phyloP scores from a whole-genome alignment of 2,888 invertebrate genomes.

The Acronicta leporina region DNA sequence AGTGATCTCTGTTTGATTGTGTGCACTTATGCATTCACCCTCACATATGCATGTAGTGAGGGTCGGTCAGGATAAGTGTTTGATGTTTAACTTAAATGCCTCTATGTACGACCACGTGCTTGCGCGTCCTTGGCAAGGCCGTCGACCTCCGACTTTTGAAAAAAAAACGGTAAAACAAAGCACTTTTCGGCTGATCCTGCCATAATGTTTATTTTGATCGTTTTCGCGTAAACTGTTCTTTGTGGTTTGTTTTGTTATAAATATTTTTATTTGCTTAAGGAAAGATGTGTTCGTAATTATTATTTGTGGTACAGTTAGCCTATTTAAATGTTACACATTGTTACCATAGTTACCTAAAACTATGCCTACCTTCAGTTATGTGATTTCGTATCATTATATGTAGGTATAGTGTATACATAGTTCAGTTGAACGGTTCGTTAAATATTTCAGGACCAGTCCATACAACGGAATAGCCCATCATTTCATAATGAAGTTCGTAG shows the following conservation, averaged over 20 bases:
- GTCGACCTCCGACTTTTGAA: slow-evolving; percentile 76
- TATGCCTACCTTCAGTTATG: background rate
- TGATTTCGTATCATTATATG: background rate
- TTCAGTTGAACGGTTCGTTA: too few species aligned
- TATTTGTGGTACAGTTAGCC: slow-evolving; percentile 64
- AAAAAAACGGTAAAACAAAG: slow-evolving; percentile 73
- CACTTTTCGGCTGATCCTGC: slow-evolving; percentile 75
- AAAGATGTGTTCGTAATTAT: slow-evolving; percentile 73
- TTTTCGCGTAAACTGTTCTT: slow-evolving; percentile 81
- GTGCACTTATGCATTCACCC: slow-evolving; percentile 40
- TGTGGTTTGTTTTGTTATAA: slow-evolving; percentile 66
- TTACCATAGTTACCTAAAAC: background rate
- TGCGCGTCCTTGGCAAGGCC: slow-evolving; percentile 84
- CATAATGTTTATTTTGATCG: slow-evolving; percentile 86
- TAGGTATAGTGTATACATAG: too few species aligned
- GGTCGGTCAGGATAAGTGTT: slow-evolving; percentile 59
- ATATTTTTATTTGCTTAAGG: slow-evolving; percentile 57
- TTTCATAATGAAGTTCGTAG: too few species aligned
- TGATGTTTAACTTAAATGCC: slow-evolving; percentile 71
- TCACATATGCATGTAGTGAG: slow-evolving; percentile 12
- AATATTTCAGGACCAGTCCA: too few species aligned
- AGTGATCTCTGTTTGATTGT: slow-evolving; percentile 51
- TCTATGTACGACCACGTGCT: slow-evolving; percentile 81
- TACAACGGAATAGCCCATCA: too few species aligned
- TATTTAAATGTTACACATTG: background rate